Base-by-base conservation (phyloP, 2,888 invertebrate species). In the Eucriotettix oculatus region DNA sequence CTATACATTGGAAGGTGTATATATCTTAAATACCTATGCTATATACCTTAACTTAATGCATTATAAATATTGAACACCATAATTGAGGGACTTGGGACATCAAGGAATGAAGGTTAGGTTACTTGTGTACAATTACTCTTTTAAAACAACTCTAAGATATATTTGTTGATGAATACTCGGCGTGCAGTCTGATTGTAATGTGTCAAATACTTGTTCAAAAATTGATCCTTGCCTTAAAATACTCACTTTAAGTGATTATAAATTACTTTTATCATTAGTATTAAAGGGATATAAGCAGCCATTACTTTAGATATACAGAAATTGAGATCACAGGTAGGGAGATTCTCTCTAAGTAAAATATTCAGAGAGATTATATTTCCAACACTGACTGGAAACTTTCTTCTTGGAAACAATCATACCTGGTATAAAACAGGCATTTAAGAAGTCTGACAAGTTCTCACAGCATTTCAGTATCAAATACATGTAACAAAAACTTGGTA, bases 141-240 rank as follows among this genome's bases (percentile, higher is more conserved):
- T 29, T 29, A 29, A 29, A 29, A 29, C 29, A 29, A 29, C 7
- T 29, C 29, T 29, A 29, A 29, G 29, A 29, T 29, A 29, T 29
- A 29, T 29, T 59, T 59, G 54, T 57, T 61, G 59, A 54, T 59
- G 72, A 73, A 74, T 73, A 73, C 72, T 74, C 69, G 72, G 71
- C 72, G 75, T 75, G 75, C 48, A n/a, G 48, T 48, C 48, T 14
- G n/a, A 48, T n/a, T n/a, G 48, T 48, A 48, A 48, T 48, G 48
- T 48, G 29, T 48, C n/a, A 48, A 48, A 48, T 48, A 48, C 48
- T 48, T 48, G 14, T 48, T 48, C 29, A 48, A 48, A 48, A 48
- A 48, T 48, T 48, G n/a, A 48, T 14, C 48, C 48, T 48, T n/a
- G 14, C 48, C n/a, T 48, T n/a, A 14, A 12, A 48, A 14, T 48